These are phyloP conservation scores for Phyllotreta cruciferae DNA, from an alignment of 2,888 invertebrate genomes.

Conservation along the genomic window DNA sequence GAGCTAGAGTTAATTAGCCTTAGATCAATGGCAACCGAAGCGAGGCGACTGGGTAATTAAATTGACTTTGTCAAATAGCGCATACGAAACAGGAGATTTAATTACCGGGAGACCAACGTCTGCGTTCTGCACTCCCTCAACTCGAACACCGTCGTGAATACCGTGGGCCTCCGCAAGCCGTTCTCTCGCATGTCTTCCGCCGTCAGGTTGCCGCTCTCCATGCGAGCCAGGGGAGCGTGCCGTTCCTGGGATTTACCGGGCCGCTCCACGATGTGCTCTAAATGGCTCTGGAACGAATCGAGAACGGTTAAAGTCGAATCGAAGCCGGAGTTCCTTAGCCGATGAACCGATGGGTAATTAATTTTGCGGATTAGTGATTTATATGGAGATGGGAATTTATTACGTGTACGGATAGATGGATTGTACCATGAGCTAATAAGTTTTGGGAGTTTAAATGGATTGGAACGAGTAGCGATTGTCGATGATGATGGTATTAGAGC, in stretches of 20 bases:
- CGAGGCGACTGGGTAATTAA: neutral
- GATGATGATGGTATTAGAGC: too few relatives aligned
- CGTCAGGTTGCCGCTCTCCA: constrained; percentile 69
- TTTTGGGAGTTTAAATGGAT: too few relatives aligned
- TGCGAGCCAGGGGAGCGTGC: constrained; percentile 58
- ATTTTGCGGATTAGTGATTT: too few relatives aligned
- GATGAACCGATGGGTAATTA: too few relatives aligned
- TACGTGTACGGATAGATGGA: too few relatives aligned
- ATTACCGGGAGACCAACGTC: constrained; percentile 66
- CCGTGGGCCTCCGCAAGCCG: constrained; percentile 61
- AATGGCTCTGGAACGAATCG: constrained; percentile 71
- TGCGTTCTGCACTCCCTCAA: constrained; percentile 75
- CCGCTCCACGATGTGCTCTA: constrained; percentile 86
- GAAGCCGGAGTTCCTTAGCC: neutral
- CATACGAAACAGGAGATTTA: too few relatives aligned
- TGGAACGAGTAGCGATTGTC: too few relatives aligned
- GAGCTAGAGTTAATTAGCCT: too few relatives aligned
- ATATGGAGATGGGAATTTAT: too few relatives aligned
- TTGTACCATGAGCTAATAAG: too few relatives aligned
- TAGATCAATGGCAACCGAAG: neutral
- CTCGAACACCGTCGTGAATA: constrained; percentile 88
- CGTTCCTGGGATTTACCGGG: constrained; percentile 68
- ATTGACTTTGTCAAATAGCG: neutral
- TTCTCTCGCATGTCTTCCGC: constrained; percentile 70
- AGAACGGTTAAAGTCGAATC: neutral